Base-by-base conservation (phyloP, 2,113 vertebrate species). In the Scopus umbretta region DNA sequence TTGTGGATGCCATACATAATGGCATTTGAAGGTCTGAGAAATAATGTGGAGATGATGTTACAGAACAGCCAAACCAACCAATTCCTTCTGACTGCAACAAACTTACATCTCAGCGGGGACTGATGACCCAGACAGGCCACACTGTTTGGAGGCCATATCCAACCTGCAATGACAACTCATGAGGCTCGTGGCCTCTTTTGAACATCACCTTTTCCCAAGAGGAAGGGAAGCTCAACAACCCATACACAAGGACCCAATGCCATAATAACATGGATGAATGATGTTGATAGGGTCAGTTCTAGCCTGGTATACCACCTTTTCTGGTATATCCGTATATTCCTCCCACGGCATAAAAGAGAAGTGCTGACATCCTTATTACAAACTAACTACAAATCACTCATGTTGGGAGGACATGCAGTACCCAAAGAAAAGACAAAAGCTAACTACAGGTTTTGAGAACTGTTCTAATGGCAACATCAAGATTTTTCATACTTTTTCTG, bases 211-310 rank as follows among this genome's bases (percentile, higher is more conserved):
- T 61, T 82, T 55, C 79, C 30, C 34, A 70, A 23, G 11, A 76
- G 32, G 19, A 90, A 76, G 34, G 30, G 21, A 90, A 78, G 30
- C 45, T 86, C 45, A 58, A 53, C 49, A 94, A 61, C 7, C 25
- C 43, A 22, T 8, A 42, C 0, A 0, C 18, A 88, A 63, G 40
- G 20, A 86, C 45, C 22, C 13, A 62, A 22, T 3, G 23, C 7
- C 13, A 7, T 30, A 68, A 23, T 6, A 80, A 75, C 0, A 2
- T 16, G 22, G n/a, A 15, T 10, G 19, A 90, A 59, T 38, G 56
- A 61, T 2, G 34, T 29, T 76, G 16, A 34, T 42, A 42, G 11
- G 4, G 34, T 62, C 18, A 15, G 26, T 30, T 78, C 43, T 72
- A 90, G 40, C 10, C 62, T 10, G 19, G 42, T 29, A 40, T 36